Evolutionary conservation across 2,888 invertebrate species (phyloP).

Genomic region (Parnassius smintheus): DNA sequence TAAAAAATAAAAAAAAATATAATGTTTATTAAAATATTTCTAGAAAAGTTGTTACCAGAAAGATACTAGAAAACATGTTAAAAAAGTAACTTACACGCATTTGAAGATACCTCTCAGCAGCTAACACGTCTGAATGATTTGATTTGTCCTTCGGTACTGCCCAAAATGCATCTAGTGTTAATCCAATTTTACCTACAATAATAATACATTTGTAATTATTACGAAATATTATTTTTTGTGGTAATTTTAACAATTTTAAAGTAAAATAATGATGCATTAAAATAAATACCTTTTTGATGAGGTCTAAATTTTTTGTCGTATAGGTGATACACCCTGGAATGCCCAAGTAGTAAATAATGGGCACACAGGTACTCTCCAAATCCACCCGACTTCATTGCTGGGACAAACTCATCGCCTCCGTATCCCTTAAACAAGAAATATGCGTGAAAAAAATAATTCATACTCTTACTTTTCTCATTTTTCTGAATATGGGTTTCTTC

Average conservation of each 20-base stretch:
- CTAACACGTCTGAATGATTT: conserved; percentile 68
- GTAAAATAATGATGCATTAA: background rate
- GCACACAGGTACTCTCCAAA: conserved; percentile 82
- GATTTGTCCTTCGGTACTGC: conserved; percentile 73
- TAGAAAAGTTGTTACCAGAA: too few species aligned
- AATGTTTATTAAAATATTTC: too few species aligned
- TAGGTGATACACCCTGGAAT: conserved; percentile 83
- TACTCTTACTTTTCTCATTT: too few species aligned
- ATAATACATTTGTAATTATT: conserved; percentile 12
- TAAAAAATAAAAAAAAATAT: conserved; percentile 29
- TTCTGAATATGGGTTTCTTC: too few species aligned
- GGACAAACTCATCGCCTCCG: conserved; percentile 77
- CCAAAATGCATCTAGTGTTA: conserved; percentile 80
- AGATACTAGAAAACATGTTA: too few species aligned
- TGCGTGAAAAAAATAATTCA: too few species aligned
- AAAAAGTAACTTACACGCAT: conserved; percentile 69
- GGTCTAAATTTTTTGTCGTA: conserved; percentile 81
- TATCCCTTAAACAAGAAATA: conserved; percentile 59
- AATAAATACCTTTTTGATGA: conserved; percentile 68
- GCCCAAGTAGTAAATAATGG: conserved; percentile 83
- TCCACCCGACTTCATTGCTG: conserved; percentile 69
- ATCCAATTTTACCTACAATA: conserved; percentile 78
- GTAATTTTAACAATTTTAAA: background rate
- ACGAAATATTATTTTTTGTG: background rate
- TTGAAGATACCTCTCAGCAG: conserved; percentile 77